A percentile compares a stretch with the other conserved stretches of the same genome.
Evolutionary conservation across 2,888 invertebrate species (phyloP).

Genomic region (Cabera pusaria): DNA sequence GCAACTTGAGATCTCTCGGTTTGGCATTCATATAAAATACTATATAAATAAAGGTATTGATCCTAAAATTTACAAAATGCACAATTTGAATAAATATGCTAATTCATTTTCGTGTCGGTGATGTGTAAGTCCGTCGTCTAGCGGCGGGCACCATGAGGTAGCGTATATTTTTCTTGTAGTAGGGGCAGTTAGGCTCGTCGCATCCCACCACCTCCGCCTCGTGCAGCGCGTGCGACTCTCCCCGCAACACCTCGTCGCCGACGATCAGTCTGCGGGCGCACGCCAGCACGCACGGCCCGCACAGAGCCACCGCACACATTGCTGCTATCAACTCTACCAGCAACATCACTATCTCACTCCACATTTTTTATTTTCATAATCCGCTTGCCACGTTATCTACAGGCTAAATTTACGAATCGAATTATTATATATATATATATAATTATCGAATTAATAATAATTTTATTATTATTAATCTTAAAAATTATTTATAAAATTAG

Average conservation of each 20-base stretch:
- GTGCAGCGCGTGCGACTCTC: constrained; percentile 44
- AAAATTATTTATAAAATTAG: no score
- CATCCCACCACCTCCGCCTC: constrained; percentile 69
- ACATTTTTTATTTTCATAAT: constrained; percentile 42
- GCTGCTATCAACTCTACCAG: constrained; percentile 66
- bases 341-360: constrained; percentile 64
- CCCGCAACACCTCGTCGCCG: constrained; percentile 61
- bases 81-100: no score
- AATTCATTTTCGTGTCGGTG: constrained; percentile 51
- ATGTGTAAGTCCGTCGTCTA: constrained; percentile 50
- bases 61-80: no score
- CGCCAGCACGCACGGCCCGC: constrained; percentile 68
- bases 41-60: no score
- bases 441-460: no score
- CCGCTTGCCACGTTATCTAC: no score
- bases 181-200: constrained; percentile 73
- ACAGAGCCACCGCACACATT: constrained; percentile 69
- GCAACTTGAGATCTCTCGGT: no score
- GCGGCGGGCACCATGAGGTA: constrained; percentile 68
- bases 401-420: no score
- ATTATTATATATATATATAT: no score
- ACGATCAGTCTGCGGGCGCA: constrained; percentile 61
- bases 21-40: no score
- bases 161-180: constrained; percentile 69
- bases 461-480: no score